Base-by-base conservation (phyloP, 2,888 invertebrate genomes). In the Anagyrus pseudococci region DNA sequence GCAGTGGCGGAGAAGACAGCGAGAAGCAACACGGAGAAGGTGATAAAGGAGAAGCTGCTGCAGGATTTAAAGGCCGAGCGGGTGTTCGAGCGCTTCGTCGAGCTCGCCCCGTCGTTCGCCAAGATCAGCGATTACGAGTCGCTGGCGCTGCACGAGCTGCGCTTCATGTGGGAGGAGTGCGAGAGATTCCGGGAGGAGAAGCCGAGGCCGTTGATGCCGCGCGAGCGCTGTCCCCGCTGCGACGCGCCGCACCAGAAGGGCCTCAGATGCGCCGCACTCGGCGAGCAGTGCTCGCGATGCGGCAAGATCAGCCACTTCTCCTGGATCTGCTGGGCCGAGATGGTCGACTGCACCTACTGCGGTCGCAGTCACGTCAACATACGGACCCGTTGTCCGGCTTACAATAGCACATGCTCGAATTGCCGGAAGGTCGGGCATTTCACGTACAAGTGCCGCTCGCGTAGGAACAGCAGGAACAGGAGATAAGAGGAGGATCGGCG, bases 21-120 rank as follows among this genome's bases (percentile, higher is more conserved):
- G 4, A 47, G 52, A n/a, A 49, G 22, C 17, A 52, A 55, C 23
- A 22, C 19, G 13, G 54, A 61, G n/a, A 54, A 20, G 40, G 23
- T 54, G 2, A 19, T 53, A 2, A 66, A 62, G 22, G 66, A 66
- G 26, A 59, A 62, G 41, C 15, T 62, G 29, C 52, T 66, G 1
- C 56, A 59, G 22, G 62, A 62, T 13, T 44, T 62, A 8, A 15
- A 48, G 4, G 41, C 23, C 2, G 37, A 40, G 2, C 33, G 59
- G 7, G 26, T 49, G 29, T 63, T 63, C 29, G 44, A 44, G 10
- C 8, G 25, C 22, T 54, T 63, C 47, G 43, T 13, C 8, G 15
- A 54, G 10, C 25, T 17, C 1, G 23, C 54, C 6, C 49, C 53
- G 2, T 25, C 44, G 2, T 63, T 44, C 33, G 29, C 58, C 15